Evolutionary conservation across 2,888 invertebrate genomes (phyloP), one percentile per base, ranked within the genome.

Genomic region (Rhagophthalmus giganteus): DNA sequence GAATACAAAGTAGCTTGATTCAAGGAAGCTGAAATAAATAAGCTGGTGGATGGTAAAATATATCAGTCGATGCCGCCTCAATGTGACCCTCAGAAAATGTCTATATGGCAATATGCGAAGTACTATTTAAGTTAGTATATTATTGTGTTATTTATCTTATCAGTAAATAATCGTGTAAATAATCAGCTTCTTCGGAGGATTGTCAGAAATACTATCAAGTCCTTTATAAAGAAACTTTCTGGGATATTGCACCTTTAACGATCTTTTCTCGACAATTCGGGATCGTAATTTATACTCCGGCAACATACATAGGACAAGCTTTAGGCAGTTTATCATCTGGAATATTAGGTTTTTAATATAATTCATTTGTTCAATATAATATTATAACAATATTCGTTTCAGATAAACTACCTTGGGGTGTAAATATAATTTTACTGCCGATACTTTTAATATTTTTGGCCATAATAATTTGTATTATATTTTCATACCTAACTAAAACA

Each of bases 21-120:
- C 44, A 13, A 57, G 57, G 55, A 55, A 25, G 48, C 44, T 14
- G 57, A 57, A 39, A 57, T 57, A 32, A 53, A 57, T 24, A 55
- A 39, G 37, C 37, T 57, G 41, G 57, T 52, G 16, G 57, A 53
- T 26, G 26, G 41, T 6, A 8, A 45, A 13, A 40, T 30, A 10
- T 53, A 49, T 42, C 10, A 25, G n/a, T 8, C 39, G 8, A 34
- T 55, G 20, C 52, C 55, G 2, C 30, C 39, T 7, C 12, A 57
- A 15, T 57, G 57, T 44, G 44, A 57, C 45, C 57, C 57, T 2
- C 47, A 24, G n/a, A 52, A 55, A 25, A 46, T 53, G 49, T 20
- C 33, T n/a, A 10, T 16, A 16, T 57, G 32, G 26, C 46, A 39
- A 12, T 57, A 54, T 33, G 25, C 54, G 9, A 26, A 4, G 28